Conservation (phyloP, 2,888 invertebrate genomes). For the Zhengitettix transpicula region DNA sequence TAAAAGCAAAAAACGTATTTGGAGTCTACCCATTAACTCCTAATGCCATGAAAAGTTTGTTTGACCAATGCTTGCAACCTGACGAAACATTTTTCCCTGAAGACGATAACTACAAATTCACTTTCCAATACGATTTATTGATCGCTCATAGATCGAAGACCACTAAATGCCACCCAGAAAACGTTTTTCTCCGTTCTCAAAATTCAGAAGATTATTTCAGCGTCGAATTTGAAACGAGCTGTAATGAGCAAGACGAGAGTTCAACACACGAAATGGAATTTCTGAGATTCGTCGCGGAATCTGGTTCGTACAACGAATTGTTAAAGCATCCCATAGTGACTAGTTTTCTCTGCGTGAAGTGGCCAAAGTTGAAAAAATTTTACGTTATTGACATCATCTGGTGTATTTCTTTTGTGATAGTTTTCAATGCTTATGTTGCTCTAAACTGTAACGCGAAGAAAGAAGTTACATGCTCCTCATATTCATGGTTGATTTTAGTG, state of each 20-base stretch:
- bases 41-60: neutral
- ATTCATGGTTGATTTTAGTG: too few relatives aligned
- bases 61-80: slow-evolving; percentile 1
- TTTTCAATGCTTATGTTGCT: neutral
- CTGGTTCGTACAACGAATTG: neutral
- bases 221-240: too few relatives aligned
- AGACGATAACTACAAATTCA: slow-evolving; percentile 4
- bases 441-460: too few relatives aligned
- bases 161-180: too few relatives aligned
- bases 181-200: too few relatives aligned
- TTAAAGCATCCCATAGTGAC: neutral
- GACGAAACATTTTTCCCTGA: slow-evolving; percentile 1
- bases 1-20: slow-evolving; percentile 1
- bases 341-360: neutral
- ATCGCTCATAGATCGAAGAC: neutral
- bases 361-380: neutral
- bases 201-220: too few relatives aligned
- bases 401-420: neutral
- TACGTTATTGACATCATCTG: neutral
- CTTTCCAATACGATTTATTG: neutral
- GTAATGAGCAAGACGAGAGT: too few relatives aligned
- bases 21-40: neutral
- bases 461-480: too few relatives aligned
- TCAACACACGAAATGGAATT: too few relatives aligned
- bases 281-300: too few relatives aligned